Base-by-base conservation (phyloP, 1,140 invertebrate species). In the Tigriopus japonicus region DNA sequence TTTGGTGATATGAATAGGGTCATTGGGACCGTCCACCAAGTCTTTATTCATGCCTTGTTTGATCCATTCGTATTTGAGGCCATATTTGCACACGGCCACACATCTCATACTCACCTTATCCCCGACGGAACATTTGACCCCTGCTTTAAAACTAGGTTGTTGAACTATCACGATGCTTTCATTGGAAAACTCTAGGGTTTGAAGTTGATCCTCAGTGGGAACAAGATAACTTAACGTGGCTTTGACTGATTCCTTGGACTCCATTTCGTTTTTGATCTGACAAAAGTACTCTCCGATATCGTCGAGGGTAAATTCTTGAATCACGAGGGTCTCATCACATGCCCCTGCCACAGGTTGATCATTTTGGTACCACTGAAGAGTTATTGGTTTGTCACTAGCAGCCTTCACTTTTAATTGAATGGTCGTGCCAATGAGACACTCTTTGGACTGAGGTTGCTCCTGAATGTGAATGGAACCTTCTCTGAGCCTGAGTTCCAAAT, bases 61-160 rank as follows among this genome's bases (percentile, higher is more conserved):
- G n/a, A 54, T 17, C 59, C 59, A 61, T 61, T 61, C 59, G 35
- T 61, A 61, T 13, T 56, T 54, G 12, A 61, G 15, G 5, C n/a
- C 21, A 14, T 61, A 40, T 35, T 51, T 51, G 19, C 59, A 61
- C 14, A n/a, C 21, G 13, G 45, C 59, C 15, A 24, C 21, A 41
- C 45, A 55, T 54, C 21, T 15, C 52, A 61, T 21, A 40, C 14
- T 17, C 1, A 61, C 51, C 49, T 54, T 54, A 13, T 61, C 59
- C 23, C 59, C 59, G 17, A 60, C 23, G 17, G 21, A 19, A 9
- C 15, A 28, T 41, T 42, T 49, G 15, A 19, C 15, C 10, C 7
- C 23, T 2, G 40, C 5, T 9, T 41, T 19, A 24, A 56, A 40
- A 41, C 6, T 21, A 28, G 49, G 51, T 21, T 54, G 45, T 24